Percentiles rank a stretch among this genome's conserved stretches.
phyloP scores from a whole-genome alignment of 2,113 vertebrate genomes.

The Pomatorhinus ruficollis region DNA sequence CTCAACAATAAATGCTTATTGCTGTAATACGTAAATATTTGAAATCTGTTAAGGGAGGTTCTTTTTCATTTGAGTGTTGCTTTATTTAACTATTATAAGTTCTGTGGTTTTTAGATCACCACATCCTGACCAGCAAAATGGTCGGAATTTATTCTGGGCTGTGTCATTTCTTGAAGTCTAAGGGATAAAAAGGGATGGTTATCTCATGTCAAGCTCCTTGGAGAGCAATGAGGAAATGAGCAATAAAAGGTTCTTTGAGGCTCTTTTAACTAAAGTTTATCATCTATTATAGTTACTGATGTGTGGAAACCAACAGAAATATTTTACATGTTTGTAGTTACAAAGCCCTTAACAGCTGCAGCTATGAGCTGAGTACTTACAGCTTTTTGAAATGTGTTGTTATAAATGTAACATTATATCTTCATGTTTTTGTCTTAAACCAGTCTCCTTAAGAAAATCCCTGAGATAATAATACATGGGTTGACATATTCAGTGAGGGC shows the following conservation, averaged over 20 bases:
- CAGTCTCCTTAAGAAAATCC: neutral
- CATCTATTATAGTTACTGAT: constrained; percentile 12
- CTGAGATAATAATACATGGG: neutral
- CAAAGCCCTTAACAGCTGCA: constrained; percentile 16
- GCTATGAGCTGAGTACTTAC: neutral
- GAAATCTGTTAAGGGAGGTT: neutral
- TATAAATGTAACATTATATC: neutral
- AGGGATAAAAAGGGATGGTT: constrained; percentile 25
- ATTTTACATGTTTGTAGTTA: constrained; percentile 16
- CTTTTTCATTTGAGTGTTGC: neutral
- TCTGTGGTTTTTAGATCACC: constrained; percentile 7
- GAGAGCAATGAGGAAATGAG: constrained; percentile 53
- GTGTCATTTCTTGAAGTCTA: constrained; percentile 28
- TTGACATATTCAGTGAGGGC: neutral
- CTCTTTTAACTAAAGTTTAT: constrained; percentile 31
- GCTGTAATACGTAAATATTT: neutral
- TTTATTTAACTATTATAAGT: constrained; percentile 33
- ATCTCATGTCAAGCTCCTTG: constrained; percentile 40
- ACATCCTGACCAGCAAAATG: constrained; percentile 31
- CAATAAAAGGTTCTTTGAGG: constrained; percentile 51
- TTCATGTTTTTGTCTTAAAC: neutral
- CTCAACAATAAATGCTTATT: neutral
- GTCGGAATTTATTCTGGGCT: neutral
- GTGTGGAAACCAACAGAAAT: constrained; percentile 31
- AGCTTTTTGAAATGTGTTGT: constrained; percentile 33